A percentile compares a stretch with the other conserved stretches of the same genome.
These are phyloP conservation scores for Nothocercus julius DNA, from an alignment of 2,113 vertebrate genomes.

Conservation along the genomic window DNA sequence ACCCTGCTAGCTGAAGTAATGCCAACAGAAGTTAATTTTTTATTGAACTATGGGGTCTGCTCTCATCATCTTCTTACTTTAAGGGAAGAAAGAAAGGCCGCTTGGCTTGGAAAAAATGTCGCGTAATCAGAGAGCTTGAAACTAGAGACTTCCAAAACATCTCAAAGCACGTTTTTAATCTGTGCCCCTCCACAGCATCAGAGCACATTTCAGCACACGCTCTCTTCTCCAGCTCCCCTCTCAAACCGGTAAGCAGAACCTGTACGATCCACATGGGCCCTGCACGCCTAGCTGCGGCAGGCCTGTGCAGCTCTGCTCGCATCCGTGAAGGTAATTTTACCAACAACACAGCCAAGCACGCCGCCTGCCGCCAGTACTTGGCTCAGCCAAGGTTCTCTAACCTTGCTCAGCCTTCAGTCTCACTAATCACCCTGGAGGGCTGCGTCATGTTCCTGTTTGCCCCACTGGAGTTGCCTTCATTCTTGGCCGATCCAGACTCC, in stretches of 20 bases:
- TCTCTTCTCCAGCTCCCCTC: not conserved
- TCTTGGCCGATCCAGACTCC: too few species aligned
- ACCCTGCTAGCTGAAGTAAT: not conserved
- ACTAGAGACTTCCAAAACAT: not conserved
- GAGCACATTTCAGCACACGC: not conserved
- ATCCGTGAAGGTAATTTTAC: not conserved
- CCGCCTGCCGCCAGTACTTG: not conserved
- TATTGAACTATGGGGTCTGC: not conserved
- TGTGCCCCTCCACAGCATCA: not conserved
- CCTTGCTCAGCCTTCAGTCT: not conserved
- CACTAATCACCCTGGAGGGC: not conserved
- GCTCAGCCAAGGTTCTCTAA: not conserved
- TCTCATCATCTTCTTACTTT: not conserved
- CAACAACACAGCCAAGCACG: accelerated
- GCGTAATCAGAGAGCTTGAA: not conserved
- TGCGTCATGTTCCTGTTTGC: not conserved
- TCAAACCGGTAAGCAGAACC: not conserved
- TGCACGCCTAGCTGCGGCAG: not conserved
- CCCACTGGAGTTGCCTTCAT: too few species aligned
- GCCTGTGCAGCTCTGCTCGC: not conserved
- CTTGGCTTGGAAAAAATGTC: not conserved
- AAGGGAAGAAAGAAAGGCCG: not conserved
- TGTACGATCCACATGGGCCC: not conserved
- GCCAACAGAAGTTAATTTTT: not conserved
- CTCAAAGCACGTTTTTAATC: not conserved